phyloP scores from a whole-genome alignment of 2,113 vertebrate genomes.

The Danionella cerebrum region DNA sequence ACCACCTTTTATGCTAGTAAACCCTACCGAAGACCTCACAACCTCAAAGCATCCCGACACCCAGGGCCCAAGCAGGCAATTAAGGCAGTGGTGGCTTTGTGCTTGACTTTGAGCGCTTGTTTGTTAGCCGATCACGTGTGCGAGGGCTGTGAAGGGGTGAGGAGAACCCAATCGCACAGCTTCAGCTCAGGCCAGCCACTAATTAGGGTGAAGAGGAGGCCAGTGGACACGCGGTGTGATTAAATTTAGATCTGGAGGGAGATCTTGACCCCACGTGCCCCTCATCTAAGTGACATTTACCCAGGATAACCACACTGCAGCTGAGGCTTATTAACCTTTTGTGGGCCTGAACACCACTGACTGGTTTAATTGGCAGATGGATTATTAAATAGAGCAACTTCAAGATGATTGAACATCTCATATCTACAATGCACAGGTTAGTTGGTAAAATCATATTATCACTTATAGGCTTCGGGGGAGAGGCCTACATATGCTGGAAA shows the following conservation, averaged over 20 bases:
- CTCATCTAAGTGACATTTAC: constrained; percentile 76
- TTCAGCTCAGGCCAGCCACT: constrained; percentile 60
- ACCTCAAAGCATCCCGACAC: background rate
- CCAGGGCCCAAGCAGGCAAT: constrained; percentile 16
- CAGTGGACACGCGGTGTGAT: constrained; percentile 63
- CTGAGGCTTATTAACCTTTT: constrained; percentile 73
- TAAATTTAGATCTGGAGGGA: constrained; percentile 75
- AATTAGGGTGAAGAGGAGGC: constrained; percentile 70
- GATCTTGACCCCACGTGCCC: constrained; percentile 68
- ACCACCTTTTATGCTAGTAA: background rate
- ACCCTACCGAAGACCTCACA: background rate
- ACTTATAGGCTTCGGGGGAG: constrained; percentile 32
- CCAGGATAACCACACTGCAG: constrained; percentile 65
- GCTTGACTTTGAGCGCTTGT: constrained; percentile 38
- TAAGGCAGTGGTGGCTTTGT: constrained; percentile 29
- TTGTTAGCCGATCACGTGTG: constrained; percentile 32
- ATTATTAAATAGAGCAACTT: constrained; percentile 69
- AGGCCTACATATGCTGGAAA: constrained; percentile 27
- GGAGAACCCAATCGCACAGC: constrained; percentile 46
- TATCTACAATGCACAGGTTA: constrained; percentile 46
- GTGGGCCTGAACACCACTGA: constrained; percentile 61
- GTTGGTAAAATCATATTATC: constrained; percentile 49
- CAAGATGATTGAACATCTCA: constrained; percentile 60
- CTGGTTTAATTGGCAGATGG: constrained; percentile 67
- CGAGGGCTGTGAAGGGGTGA: background rate